Percentiles rank a stretch among this genome's conserved stretches.
These are phyloP conservation scores for Siderastrea siderea DNA, from an alignment of 92 coral and sea anemone species.

Conservation along the genomic window DNA sequence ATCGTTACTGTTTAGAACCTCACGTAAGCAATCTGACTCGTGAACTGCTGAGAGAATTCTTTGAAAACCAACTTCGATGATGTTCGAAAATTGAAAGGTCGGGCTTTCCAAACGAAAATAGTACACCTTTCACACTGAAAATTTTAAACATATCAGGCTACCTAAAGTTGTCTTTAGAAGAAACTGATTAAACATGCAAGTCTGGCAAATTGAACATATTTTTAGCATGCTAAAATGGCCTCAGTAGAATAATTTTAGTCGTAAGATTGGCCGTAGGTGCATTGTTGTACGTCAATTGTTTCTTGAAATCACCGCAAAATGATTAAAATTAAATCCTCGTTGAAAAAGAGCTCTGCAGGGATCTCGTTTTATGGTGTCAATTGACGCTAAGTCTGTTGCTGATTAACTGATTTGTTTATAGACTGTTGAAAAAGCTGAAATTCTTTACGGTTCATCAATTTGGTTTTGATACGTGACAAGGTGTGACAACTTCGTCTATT, in stretches of 20 bases:
- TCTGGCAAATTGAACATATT: background rate
- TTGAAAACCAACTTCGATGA: no score
- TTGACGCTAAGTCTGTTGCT: background rate
- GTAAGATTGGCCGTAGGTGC: background rate
- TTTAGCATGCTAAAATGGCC: background rate
- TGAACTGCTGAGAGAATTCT: background rate
- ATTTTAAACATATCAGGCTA: background rate
- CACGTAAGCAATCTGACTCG: background rate
- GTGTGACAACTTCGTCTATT: background rate
- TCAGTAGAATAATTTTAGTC: background rate
- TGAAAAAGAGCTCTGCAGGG: background rate
- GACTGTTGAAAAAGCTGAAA: background rate
- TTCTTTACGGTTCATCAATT: slow-evolving; percentile 21
- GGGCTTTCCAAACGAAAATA: no score
- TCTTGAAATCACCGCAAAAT: background rate
- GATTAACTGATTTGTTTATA: background rate
- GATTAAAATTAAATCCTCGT: slow-evolving; percentile 2
- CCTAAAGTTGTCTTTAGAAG: background rate
- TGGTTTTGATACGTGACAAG: background rate
- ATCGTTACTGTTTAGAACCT: background rate
- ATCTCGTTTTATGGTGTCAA: background rate
- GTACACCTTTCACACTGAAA: no score
- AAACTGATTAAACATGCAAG: background rate
- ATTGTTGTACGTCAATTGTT: background rate
- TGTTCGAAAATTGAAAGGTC: no score